Base-by-base conservation (phyloP, 1,140 invertebrate species). In the Bicyclus anynana region DNA sequence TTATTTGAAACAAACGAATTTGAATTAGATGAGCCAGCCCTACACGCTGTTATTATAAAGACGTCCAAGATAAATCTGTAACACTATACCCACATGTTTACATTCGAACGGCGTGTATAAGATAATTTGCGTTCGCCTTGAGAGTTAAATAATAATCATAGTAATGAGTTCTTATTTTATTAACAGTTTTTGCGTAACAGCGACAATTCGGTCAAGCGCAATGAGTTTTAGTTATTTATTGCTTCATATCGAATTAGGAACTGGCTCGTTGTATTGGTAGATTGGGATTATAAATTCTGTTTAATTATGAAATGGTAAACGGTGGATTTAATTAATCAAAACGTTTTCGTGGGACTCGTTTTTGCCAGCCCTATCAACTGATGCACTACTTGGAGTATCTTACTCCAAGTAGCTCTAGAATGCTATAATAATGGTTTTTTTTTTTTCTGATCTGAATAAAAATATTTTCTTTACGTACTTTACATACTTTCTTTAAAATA, bases 1-100 rank as follows among this genome's bases (percentile, higher is more conserved):
- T n/a, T n/a, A n/a, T n/a, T n/a, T n/a, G n/a, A n/a, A n/a, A n/a
- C n/a, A n/a, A n/a, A n/a, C n/a, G n/a, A n/a, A n/a, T n/a, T n/a
- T n/a, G n/a, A n/a, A n/a, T n/a, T n/a, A n/a, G n/a, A n/a, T 38
- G 37, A 3, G 40, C 6, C 14, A 44, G 20, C 40, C 40, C 40
- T 44, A 12, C 13, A 1, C 40, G 5, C 42, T n/a, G n/a, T n/a
- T n/a, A n/a, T n/a, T 46, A 59, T 52, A 47, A n/a, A 52, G 56
- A 46, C 51, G 29, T 29, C 20, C 27, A 50, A 52, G 48, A 59
- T 52, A 53, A 53, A 60, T 60, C 51, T 60, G 51, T 60, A 49
- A 60, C 23, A 23, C n/a, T 42, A 53, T 44, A 44, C 26, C 26
- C 18, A 51, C 57, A 23, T 60, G 58, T 60, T 60, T 60, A 50